Percentiles rank a stretch among this genome's conserved stretches.
phyloP scores from a whole-genome alignment of 35 echinoderm and acorn worm genomes.

The Ptychodera flava region DNA sequence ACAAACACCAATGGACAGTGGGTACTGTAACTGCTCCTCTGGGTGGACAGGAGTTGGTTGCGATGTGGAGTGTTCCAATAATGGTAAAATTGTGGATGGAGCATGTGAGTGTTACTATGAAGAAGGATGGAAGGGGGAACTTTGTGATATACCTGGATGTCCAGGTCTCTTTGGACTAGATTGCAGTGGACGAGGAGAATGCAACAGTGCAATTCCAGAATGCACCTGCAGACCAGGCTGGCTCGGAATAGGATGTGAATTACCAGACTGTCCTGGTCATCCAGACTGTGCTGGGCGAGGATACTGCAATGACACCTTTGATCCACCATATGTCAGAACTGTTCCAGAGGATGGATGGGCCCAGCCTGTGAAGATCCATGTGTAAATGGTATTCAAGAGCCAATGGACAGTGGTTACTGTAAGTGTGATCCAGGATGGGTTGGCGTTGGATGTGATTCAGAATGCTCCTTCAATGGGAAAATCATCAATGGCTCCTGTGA shows the following conservation, averaged over 20 bases:
- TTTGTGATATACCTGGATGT: constrained; percentile 76
- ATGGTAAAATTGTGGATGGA: constrained; percentile 57
- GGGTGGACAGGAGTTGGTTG: constrained; percentile 74
- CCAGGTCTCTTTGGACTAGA: constrained; percentile 53
- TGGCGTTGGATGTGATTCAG: constrained; percentile 11
- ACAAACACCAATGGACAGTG: not conserved
- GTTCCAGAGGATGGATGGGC: constrained; percentile 62
- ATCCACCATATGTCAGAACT: constrained; percentile 68
- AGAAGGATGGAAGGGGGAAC: constrained; percentile 54
- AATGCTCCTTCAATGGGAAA: constrained; percentile 63
- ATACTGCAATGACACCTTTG: constrained; percentile 55
- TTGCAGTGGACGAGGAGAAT: constrained; percentile 66
- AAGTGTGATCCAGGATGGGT: constrained; percentile 2
- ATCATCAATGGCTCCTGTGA: constrained; percentile 30
- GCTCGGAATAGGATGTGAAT: constrained; percentile 78
- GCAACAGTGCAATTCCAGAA: constrained; percentile 61
- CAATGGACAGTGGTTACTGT: constrained; percentile 77
- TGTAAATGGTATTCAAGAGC: constrained; percentile 45
- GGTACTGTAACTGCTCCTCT: not conserved
- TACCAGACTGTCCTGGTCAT: constrained; percentile 65
- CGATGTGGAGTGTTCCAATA: constrained; percentile 71
- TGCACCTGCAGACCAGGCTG: constrained; percentile 65
- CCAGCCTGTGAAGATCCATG: constrained; percentile 66
- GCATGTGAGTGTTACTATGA: constrained; percentile 52
- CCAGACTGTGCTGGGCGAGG: constrained; percentile 72